Percentiles rank a stretch among this genome's conserved stretches.
These are phyloP conservation scores for Podarcis muralis DNA, from an alignment of 2,113 vertebrate genomes.

Conservation along the genomic window DNA sequence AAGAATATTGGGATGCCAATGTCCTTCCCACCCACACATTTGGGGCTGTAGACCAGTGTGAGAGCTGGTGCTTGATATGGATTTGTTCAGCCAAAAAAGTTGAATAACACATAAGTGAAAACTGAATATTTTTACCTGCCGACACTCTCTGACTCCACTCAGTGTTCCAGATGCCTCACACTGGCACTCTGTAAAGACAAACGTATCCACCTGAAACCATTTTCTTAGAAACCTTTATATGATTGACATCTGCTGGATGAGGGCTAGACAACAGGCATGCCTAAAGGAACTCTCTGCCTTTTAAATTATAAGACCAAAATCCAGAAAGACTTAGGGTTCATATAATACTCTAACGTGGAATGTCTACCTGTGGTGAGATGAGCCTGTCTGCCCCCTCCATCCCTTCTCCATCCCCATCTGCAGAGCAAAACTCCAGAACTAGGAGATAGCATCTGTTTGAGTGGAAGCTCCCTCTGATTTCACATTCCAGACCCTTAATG, in stretches of 20 bases:
- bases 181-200: conserved; percentile 81
- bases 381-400: no score
- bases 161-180: conserved; percentile 87
- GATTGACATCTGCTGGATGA: not conserved
- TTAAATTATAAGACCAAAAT: not conserved
- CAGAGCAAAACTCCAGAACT: not conserved
- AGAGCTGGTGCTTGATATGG: not conserved
- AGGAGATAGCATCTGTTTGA: no score
- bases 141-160: conserved; percentile 88
- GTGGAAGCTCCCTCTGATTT: not conserved
- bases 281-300: not conserved
- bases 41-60: not conserved
- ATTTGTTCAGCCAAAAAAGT: not conserved
- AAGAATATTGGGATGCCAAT: not conserved
- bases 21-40: not conserved
- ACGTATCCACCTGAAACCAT: conserved; percentile 1
- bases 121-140: conserved; percentile 79
- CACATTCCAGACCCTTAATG: not conserved
- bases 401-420: not conserved
- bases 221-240: no score
- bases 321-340: not conserved
- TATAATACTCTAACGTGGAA: not conserved
- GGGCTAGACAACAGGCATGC: not conserved
- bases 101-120: not conserved
- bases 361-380: not conserved